phyloP scores from a whole-genome alignment of 2,888 invertebrate genomes.

The Noctua janthina region DNA sequence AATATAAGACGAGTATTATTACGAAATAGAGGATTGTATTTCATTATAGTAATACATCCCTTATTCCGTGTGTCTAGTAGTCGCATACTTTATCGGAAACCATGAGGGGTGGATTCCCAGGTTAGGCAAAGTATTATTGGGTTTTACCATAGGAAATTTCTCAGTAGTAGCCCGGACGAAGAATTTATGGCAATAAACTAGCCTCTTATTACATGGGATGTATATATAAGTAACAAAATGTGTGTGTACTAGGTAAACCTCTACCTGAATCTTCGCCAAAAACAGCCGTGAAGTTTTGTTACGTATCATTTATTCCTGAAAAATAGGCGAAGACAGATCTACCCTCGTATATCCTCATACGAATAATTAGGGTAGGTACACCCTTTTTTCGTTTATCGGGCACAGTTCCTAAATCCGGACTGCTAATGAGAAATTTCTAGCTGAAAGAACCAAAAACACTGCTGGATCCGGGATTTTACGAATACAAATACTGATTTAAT shows the following conservation, averaged over 20 bases:
- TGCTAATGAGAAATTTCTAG: slow-evolving; percentile 36
- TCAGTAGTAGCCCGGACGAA: neutral
- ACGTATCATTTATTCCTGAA: neutral
- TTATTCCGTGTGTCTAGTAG: neutral
- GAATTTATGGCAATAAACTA: neutral
- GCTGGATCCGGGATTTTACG: slow-evolving; percentile 9
- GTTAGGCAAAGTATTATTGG: neutral
- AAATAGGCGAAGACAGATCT: neutral
- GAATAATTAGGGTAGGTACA: slow-evolving; percentile 5
- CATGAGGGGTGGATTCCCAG: neutral
- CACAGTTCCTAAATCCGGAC: neutral
- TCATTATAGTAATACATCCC: neutral
- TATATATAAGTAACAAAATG: neutral
- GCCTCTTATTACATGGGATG: neutral
- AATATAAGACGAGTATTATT: slow-evolving; percentile 4
- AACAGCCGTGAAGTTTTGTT: neutral
- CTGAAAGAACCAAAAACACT: slow-evolving; percentile 13
- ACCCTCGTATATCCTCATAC: neutral
- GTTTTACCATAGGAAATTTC: neutral
- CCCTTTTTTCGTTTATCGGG: slow-evolving; percentile 12
- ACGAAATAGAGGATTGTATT: slow-evolving; percentile 7
- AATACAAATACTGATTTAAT: slow-evolving; percentile 20
- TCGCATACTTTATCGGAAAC: neutral
- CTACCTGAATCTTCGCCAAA: neutral
- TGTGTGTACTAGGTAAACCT: neutral